phyloP scores from a whole-genome alignment of 2,113 vertebrate species.

The Oreochromis spilurus region DNA sequence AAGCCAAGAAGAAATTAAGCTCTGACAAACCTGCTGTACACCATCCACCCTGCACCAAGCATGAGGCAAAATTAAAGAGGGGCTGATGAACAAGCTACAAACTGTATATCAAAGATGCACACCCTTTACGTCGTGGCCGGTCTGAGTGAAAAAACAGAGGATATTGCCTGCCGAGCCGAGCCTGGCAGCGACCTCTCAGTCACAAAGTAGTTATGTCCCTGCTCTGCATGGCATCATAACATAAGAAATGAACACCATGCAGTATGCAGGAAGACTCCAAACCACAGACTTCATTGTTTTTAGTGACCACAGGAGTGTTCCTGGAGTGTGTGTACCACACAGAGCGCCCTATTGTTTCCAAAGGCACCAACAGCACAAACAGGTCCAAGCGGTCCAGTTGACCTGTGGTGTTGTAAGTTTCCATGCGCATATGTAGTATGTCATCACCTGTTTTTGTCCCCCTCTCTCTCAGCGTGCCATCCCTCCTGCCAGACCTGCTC shows the following conservation, averaged over 20 bases:
- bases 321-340: neutral
- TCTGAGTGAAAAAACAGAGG: neutral
- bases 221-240: neutral
- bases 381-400: too few species aligned
- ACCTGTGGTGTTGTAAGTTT: neutral
- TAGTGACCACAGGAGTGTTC: fast-evolving
- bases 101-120: neutral
- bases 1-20: neutral
- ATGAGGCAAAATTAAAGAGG: neutral
- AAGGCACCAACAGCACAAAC: neutral
- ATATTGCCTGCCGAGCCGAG: neutral
- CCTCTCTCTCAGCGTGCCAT: constrained; percentile 46
- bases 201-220: neutral
- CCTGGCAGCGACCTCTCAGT: fast-evolving
- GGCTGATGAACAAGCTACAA: neutral
- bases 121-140: fast-evolving
- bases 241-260: neutral
- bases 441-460: neutral
- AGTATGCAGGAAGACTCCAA: neutral
- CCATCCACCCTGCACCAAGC: neutral
- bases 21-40: neutral
- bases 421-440: fast-evolving
- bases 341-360: neutral
- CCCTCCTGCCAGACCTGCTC: constrained; percentile 55
- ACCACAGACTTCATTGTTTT: neutral